phyloP scores from a whole-genome alignment of 2,113 vertebrate species.

The Plecotus auritus region DNA sequence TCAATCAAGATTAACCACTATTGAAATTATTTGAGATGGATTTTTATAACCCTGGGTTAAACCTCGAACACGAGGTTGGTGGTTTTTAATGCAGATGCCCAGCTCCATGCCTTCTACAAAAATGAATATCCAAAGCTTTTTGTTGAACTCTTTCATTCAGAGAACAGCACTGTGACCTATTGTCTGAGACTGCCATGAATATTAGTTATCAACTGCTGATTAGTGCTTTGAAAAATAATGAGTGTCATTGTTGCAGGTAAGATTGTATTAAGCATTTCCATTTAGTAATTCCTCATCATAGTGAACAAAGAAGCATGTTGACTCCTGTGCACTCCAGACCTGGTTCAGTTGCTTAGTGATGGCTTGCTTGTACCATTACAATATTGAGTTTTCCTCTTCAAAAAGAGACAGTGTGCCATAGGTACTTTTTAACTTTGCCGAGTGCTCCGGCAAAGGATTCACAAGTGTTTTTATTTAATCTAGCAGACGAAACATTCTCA shows the following conservation, averaged over 20 bases:
- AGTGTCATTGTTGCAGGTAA: not conserved
- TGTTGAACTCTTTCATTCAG: not conserved
- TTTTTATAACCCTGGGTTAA: not conserved
- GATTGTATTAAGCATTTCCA: slow-evolving; percentile 32
- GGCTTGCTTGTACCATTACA: not conserved
- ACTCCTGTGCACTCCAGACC: not conserved
- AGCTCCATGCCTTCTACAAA: not conserved
- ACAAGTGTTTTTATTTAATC: slow-evolving; percentile 32
- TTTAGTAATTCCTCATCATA: not conserved
- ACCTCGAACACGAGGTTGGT: not conserved
- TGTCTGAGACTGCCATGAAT: not conserved
- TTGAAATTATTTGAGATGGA: not conserved
- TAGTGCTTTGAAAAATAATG: slow-evolving; percentile 8
- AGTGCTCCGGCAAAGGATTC: not conserved
- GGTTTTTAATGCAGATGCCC: not conserved
- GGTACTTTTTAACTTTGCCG: slow-evolving; percentile 37
- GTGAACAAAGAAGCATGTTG: slow-evolving; percentile 43
- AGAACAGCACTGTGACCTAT: not conserved
- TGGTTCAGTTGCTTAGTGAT: slow-evolving; percentile 63
- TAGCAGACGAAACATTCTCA: not conserved
- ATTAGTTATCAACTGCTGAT: not conserved
- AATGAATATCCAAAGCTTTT: not conserved
- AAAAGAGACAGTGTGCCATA: not conserved
- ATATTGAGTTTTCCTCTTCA: slow-evolving; percentile 42
- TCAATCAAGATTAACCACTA: not conserved